Percentiles rank a stretch among this genome's conserved stretches.
These are phyloP conservation scores for Diabrotica undecimpunctata DNA, from an alignment of 1,140 invertebrate species.

Conservation along the genomic window DNA sequence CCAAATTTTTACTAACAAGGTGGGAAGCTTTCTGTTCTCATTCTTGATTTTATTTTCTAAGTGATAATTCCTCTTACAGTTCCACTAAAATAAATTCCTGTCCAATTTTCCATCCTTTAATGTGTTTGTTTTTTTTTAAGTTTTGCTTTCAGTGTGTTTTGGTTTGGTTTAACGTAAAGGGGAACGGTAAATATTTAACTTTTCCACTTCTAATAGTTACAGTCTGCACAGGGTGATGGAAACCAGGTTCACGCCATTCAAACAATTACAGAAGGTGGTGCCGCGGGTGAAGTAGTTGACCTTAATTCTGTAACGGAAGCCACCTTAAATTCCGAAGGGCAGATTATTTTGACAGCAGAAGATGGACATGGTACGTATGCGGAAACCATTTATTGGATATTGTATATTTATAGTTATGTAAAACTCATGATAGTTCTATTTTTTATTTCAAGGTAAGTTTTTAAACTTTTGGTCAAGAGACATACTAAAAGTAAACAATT, in stretches of 20 bases:
- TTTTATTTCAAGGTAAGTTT: neutral
- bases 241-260: constrained; percentile 75
- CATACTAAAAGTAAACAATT: constrained; percentile 32
- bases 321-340: constrained; percentile 83
- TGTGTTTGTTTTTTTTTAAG: too few species aligned
- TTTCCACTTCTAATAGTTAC: constrained; percentile 55
- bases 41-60: too few species aligned
- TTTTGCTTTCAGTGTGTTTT: constrained; percentile 17
- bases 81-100: too few species aligned
- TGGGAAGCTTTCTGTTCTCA: too few species aligned
- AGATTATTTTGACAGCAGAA: constrained; percentile 91
- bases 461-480: too few species aligned
- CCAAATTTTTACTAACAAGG: too few species aligned
- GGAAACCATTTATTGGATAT: too few species aligned
- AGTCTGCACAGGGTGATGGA: constrained; percentile 69
- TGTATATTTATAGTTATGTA: neutral
- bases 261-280: constrained; percentile 65
- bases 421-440: neutral
- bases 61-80: too few species aligned
- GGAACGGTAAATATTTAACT: constrained; percentile 13
- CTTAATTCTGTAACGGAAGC: constrained; percentile 85
- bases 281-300: constrained; percentile 72
- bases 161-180: constrained; percentile 4
- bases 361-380: constrained; percentile 76
- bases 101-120: too few species aligned